Percentiles rank a stretch among this genome's conserved stretches.
Conservation (phyloP, 2,113 vertebrate species). For the Solenodon paradoxus region DNA sequence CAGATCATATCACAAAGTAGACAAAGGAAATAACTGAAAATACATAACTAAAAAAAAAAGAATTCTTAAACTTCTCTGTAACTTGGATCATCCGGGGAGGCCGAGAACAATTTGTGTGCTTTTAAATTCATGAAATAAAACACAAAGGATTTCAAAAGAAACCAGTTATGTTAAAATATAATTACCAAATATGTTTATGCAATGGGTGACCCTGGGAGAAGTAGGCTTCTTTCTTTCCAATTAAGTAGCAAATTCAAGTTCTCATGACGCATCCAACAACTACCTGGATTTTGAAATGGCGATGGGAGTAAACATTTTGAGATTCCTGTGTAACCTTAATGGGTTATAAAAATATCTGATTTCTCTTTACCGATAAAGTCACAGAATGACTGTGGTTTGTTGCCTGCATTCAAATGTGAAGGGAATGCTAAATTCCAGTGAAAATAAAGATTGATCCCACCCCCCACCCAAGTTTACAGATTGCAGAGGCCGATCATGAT, state of each 20-base stretch:
- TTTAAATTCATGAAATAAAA: background rate
- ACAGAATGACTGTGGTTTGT: background rate
- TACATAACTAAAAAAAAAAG: too few species aligned
- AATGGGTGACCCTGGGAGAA: background rate
- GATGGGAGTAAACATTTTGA: background rate
- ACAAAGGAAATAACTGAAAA: too few species aligned
- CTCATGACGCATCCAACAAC: background rate
- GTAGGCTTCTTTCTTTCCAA: background rate
- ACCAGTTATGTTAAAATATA: background rate
- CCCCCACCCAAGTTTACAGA: background rate
- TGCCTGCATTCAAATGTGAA: background rate
- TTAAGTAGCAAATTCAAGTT: background rate
- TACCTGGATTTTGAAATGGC: background rate
- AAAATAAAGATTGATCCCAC: constrained; percentile 7
- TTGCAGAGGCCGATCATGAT: background rate
- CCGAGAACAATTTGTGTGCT: too few species aligned
- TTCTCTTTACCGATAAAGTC: background rate
- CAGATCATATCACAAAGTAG: too few species aligned
- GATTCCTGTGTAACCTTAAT: background rate
- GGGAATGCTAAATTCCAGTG: constrained; percentile 38
- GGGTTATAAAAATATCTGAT: background rate
- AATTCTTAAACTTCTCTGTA: background rate
- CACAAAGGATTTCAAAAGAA: background rate
- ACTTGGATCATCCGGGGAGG: too few species aligned
- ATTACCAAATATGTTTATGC: background rate